Percentiles rank a stretch among this genome's conserved stretches.
Evolutionary conservation across 2,888 invertebrate genomes (phyloP).

Genomic region (Conops quadrifasciatus): DNA sequence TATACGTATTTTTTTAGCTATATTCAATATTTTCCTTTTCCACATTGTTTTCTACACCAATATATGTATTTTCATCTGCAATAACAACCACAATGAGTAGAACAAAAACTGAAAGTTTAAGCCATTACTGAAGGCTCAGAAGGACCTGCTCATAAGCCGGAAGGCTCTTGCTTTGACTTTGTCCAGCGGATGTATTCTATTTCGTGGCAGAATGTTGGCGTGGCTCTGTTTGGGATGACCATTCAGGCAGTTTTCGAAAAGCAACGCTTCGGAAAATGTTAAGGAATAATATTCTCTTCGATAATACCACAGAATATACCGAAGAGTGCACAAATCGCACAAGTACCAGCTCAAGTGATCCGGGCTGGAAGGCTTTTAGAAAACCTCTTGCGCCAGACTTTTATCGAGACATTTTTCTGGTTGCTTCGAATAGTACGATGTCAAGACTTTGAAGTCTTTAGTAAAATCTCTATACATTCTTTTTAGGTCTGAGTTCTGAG

Average conservation of each 20-base stretch:
- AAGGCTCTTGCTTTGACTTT: slow-evolving; percentile 34
- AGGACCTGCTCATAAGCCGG: slow-evolving; percentile 21
- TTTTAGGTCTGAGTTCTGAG: no score
- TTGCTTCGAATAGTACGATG: no score
- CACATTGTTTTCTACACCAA: slow-evolving; percentile 8
- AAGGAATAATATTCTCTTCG: no score
- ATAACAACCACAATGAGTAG: neutral
- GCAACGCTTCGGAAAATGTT: no score
- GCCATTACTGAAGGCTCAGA: slow-evolving; percentile 8
- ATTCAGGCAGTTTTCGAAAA: neutral
- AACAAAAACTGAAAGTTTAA: slow-evolving; percentile 3
- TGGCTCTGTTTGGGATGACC: slow-evolving; percentile 14
- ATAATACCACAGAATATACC: no score
- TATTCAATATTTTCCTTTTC: slow-evolving; percentile 3
- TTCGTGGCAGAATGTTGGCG: slow-evolving; percentile 18
- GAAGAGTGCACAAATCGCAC: no score
- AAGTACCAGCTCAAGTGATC: no score
- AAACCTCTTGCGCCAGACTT: no score
- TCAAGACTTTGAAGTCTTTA: no score
- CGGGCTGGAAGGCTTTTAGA: no score
- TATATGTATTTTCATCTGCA: neutral
- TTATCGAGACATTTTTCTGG: no score
- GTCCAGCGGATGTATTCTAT: slow-evolving; percentile 30
- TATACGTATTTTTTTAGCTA: neutral
- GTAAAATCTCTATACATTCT: no score